Percentiles rank a stretch among this genome's conserved stretches.
Evolutionary conservation across 2,113 vertebrate species (phyloP).

Genomic region (Ammodytes marinus): DNA sequence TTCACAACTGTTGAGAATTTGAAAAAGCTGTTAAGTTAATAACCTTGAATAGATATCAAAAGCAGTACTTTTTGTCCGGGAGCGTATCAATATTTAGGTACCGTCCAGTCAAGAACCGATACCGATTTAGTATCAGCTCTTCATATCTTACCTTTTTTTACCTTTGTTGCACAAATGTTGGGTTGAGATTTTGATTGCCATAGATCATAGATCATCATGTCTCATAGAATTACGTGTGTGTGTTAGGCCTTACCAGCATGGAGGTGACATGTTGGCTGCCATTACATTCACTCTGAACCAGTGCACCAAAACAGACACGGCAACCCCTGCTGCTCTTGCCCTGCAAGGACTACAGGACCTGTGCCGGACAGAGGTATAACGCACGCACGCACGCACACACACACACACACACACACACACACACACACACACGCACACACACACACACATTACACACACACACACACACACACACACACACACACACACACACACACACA

Average conservation of each 20-base stretch:
- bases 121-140: too few species aligned
- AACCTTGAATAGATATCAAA: too few species aligned
- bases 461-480: neutral
- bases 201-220: neutral
- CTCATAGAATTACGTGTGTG: neutral
- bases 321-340: slow-evolving; percentile 89
- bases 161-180: neutral
- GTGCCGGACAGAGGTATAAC: slow-evolving; percentile 92
- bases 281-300: slow-evolving; percentile 90
- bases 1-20: too few species aligned
- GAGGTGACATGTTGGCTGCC: slow-evolving; percentile 95
- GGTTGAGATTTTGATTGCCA: neutral
- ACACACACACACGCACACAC: neutral
- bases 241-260: slow-evolving; percentile 94
- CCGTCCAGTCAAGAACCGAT: too few species aligned
- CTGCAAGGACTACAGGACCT: slow-evolving; percentile 93
- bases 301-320: slow-evolving; percentile 90
- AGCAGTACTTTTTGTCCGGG: too few species aligned
- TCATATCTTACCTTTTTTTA: neutral
- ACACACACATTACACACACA: slow-evolving; percentile 5
- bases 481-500: slow-evolving; percentile 3
- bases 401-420: slow-evolving; percentile 2
- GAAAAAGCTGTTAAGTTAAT: too few species aligned
- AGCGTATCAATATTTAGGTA: too few species aligned
- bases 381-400: neutral